Conservation (phyloP, 2,888 invertebrate species). For the Drosophila mimetica region DNA sequence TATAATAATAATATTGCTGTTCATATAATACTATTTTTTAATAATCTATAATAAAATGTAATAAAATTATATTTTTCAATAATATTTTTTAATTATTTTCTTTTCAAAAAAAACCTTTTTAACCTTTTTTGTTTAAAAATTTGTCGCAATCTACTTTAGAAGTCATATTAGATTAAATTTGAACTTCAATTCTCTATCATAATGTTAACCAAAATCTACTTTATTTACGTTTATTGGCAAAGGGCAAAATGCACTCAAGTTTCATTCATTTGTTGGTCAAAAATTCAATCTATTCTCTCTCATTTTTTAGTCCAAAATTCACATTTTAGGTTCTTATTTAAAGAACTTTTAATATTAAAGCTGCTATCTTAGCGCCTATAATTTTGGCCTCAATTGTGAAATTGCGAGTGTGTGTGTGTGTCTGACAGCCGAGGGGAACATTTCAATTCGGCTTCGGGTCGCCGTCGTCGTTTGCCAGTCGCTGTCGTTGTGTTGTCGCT, state of each 20-base stretch:
- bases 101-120: too few relatives aligned
- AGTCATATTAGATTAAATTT: too few relatives aligned
- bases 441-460: constrained; percentile 73
- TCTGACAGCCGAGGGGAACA: constrained; percentile 66
- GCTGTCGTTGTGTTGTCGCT: constrained; percentile 40
- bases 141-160: too few relatives aligned
- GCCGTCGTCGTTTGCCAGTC: constrained; percentile 43
- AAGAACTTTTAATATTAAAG: background rate
- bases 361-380: background rate
- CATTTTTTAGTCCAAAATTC: background rate
- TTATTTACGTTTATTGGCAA: too few relatives aligned
- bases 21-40: too few relatives aligned
- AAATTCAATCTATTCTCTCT: background rate
- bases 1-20: too few relatives aligned
- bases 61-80: too few relatives aligned
- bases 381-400: background rate
- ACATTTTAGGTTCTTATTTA: background rate
- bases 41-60: too few relatives aligned
- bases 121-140: too few relatives aligned
- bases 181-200: too few relatives aligned
- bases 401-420: constrained; percentile 14
- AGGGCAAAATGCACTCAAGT: background rate
- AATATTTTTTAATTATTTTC: too few relatives aligned
- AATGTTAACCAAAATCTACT: too few relatives aligned
- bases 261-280: background rate